A percentile compares a stretch with the other conserved stretches of the same genome.
Conservation (phyloP, 2,797 vertebrate genomes). For the Poeciliopsis gracilis region DNA sequence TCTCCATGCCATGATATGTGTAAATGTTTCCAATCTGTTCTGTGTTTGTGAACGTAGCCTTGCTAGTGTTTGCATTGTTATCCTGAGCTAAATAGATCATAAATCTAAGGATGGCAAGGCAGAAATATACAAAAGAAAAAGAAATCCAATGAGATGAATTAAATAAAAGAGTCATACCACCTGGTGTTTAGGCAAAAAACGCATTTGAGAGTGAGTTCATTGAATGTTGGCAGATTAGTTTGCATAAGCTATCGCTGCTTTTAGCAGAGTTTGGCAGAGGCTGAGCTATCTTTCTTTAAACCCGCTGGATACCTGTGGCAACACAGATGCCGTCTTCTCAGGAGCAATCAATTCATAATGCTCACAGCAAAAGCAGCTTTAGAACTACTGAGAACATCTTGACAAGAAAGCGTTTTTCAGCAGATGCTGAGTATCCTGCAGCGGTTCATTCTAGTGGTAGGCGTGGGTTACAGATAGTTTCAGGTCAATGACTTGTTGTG, state of each 20-base stretch:
- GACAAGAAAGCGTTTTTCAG: not conserved
- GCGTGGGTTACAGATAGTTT: not conserved
- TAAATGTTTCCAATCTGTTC: not conserved
- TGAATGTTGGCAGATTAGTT: not conserved
- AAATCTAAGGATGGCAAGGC: not conserved
- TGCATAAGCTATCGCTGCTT: not conserved
- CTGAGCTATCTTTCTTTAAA: not conserved
- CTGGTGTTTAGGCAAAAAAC: not conserved
- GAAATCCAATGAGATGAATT: not conserved
- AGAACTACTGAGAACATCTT: conserved; percentile 8
- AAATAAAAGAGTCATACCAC: not conserved
- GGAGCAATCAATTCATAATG: conserved; percentile 2
- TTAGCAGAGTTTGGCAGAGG: not conserved
- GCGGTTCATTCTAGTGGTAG: not conserved
- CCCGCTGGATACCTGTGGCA: conserved; percentile 2
- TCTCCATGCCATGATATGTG: not conserved
- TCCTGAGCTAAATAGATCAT: not conserved
- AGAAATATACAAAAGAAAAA: not conserved
- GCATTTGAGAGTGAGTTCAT: not conserved
- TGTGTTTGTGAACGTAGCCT: not conserved
- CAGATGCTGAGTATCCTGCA: conserved; percentile 1
- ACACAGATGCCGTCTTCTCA: not conserved
- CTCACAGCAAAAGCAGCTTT: conserved; percentile 5
- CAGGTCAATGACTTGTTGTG: not conserved
- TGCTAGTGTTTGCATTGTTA: not conserved